Evolutionary conservation across 2,888 invertebrate species (phyloP).

Genomic region (Coronaproctus castanopsis): DNA sequence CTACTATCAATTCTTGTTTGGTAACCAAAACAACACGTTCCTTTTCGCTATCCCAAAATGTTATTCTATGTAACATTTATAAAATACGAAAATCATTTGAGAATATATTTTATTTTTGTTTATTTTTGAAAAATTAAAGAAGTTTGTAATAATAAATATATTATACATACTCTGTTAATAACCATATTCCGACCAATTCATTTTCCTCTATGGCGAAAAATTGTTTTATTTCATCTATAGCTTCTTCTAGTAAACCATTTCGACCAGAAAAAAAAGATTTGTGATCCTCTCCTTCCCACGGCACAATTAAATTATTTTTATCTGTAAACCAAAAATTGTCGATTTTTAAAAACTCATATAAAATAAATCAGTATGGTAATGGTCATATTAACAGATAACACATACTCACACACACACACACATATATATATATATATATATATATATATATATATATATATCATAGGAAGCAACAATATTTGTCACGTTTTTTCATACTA

Average conservation of each 20-base stretch:
- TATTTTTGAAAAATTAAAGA: no score
- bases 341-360: no score
- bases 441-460: no score
- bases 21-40: slow-evolving; percentile 57
- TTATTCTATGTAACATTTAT: slow-evolving; percentile 41
- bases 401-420: no score
- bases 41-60: slow-evolving; percentile 69
- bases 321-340: slow-evolving; percentile 1
- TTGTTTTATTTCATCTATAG: slow-evolving; percentile 47
- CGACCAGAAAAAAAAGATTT: slow-evolving; percentile 51
- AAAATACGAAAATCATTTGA: neutral
- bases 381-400: no score
- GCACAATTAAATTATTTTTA: slow-evolving; percentile 11
- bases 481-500: no score
- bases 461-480: no score
- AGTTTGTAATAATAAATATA: neutral
- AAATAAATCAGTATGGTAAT: no score
- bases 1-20: slow-evolving; percentile 45
- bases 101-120: neutral
- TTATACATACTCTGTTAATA: slow-evolving; percentile 52
- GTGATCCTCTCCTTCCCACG: slow-evolving; percentile 32
- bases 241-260: slow-evolving; percentile 48
- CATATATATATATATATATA: no score
- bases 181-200: slow-evolving; percentile 49
- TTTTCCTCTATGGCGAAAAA: slow-evolving; percentile 42